Conservation (phyloP, 2,797 vertebrate genomes). For the Silurus lanzhouensis region DNA sequence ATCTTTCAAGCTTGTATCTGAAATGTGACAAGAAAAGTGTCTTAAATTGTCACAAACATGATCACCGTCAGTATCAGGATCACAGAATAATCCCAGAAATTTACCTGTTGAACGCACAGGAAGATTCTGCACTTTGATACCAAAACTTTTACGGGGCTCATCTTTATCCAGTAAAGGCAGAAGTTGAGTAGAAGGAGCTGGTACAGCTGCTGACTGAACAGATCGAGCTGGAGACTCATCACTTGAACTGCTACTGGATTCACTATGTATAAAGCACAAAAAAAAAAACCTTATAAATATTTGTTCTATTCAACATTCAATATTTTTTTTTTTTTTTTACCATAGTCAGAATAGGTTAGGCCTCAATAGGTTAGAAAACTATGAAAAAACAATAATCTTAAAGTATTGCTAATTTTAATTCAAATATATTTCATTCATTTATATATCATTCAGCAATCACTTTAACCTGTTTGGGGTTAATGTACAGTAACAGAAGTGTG, state of each 20-base stretch:
- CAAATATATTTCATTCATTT: background rate
- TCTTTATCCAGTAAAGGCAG: constrained; percentile 92
- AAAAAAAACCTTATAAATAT: background rate
- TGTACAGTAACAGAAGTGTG: no score
- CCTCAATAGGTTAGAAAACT: background rate
- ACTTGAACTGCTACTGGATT: constrained; percentile 97
- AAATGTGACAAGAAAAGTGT: constrained; percentile 5
- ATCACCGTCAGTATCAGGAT: background rate
- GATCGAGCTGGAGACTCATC: constrained; percentile 95
- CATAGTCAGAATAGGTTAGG: no score
- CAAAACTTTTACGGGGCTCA: constrained; percentile 98
- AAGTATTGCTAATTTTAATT: background rate
- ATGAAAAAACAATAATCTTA: background rate
- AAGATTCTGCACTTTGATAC: constrained; percentile 99
- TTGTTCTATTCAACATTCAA: background rate
- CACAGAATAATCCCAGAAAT: constrained; percentile 31
- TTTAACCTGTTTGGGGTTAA: background rate
- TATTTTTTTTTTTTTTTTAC: background rate
- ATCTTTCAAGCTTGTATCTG: constrained; percentile 98
- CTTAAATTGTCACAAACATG: background rate
- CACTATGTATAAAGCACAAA: constrained; percentile 74
- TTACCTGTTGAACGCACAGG: constrained; percentile 97
- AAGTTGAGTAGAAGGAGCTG: constrained; percentile 88
- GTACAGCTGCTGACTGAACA: constrained; percentile 93
- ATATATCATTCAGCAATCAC: background rate